phyloP scores from a whole-genome alignment of 53 echinoderm and acorn worm species.

The Luidia sarsii region DNA sequence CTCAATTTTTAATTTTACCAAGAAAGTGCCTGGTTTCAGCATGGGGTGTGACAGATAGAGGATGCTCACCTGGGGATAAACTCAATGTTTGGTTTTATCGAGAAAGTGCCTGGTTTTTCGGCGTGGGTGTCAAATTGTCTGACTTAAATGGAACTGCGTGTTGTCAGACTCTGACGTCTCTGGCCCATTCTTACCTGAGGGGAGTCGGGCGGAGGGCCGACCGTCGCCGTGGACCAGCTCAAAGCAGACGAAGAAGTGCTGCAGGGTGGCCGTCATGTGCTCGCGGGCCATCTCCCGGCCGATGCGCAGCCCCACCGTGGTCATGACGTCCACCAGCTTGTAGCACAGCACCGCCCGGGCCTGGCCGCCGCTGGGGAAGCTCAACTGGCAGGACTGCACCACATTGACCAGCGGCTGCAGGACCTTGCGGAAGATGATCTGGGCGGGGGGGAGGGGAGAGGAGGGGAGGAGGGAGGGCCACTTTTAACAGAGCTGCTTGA shows the following conservation, averaged over 20 bases:
- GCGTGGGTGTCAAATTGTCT: no score
- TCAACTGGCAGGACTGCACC: constrained; percentile 67
- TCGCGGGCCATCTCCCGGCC: constrained; percentile 92
- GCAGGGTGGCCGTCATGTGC: constrained; percentile 78
- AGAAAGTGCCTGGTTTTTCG: no score
- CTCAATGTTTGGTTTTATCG: no score
- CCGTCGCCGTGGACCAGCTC: constrained; percentile 64
- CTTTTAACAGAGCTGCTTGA: no score
- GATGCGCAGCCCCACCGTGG: constrained; percentile 71
- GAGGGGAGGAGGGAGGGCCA: no score
- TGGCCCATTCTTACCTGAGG: constrained; percentile 17
- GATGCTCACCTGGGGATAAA: no score
- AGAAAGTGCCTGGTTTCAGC: no score
- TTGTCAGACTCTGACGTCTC: background rate
- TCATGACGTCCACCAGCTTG: constrained; percentile 90
- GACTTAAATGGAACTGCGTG: no score
- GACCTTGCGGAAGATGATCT: constrained; percentile 76
- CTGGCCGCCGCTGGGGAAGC: constrained; percentile 79
- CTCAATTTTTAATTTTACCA: no score
- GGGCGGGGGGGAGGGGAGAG: no score
- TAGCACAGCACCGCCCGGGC: constrained; percentile 79
- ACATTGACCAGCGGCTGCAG: constrained; percentile 81
- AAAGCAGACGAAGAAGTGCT: constrained; percentile 94
- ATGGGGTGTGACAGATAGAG: no score
- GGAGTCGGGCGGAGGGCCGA: background rate